Percentiles rank a stretch among this genome's conserved stretches.
Evolutionary conservation across 2,888 invertebrate species (phyloP).

Genomic region (Harpagoxenus sublaevis): DNA sequence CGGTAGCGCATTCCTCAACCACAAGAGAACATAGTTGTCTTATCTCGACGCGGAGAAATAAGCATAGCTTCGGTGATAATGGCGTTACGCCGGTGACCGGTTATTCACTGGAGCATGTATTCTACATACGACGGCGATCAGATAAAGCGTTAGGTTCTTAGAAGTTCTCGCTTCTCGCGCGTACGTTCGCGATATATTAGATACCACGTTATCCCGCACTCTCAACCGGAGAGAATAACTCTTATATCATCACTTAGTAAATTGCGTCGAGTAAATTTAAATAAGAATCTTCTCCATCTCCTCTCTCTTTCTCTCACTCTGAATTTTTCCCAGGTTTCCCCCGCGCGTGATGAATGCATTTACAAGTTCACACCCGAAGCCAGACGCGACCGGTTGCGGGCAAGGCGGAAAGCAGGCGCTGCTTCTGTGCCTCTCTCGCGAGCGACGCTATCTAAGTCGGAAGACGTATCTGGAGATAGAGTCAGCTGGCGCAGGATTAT

Average conservation of each 20-base stretch:
- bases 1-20: background rate
- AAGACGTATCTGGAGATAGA: conserved; percentile 43
- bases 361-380: conserved; percentile 35
- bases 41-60: conserved; percentile 8
- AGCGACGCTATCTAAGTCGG: conserved; percentile 51
- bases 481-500: conserved; percentile 43
- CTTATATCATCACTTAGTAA: conserved; percentile 9
- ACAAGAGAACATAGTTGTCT: background rate
- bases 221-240: conserved; percentile 29
- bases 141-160: conserved; percentile 40
- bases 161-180: conserved; percentile 15
- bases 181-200: conserved; percentile 2
- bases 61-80: conserved; percentile 41
- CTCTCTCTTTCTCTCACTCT: background rate
- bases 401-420: conserved; percentile 9
- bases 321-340: conserved; percentile 18
- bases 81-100: conserved; percentile 37
- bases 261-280: conserved; percentile 24
- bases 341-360: conserved; percentile 5
- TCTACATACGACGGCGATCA: conserved; percentile 39
- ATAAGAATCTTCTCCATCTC: background rate
- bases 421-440: conserved; percentile 16
- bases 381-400: background rate
- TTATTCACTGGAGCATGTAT: conserved; percentile 46
- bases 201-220: background rate